These are phyloP conservation scores for Orthosia cruda DNA, from an alignment of 2,888 invertebrate species.

Conservation along the genomic window DNA sequence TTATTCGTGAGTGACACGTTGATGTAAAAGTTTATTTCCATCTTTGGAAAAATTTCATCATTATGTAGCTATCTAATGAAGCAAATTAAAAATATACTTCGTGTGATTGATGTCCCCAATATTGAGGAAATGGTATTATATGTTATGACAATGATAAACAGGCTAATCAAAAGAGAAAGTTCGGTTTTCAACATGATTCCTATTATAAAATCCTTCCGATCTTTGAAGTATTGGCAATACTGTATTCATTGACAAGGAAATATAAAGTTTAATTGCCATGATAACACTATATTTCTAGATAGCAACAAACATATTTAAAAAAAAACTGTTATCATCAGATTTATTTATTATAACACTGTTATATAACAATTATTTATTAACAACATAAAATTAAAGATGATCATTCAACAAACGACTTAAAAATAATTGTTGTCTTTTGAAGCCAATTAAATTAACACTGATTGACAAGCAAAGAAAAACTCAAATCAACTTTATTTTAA, in stretches of 20 bases:
- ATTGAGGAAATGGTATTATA: background rate
- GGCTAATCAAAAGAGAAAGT: background rate
- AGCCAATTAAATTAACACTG: constrained; percentile 8
- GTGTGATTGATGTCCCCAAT: background rate
- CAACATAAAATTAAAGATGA: constrained; percentile 1
- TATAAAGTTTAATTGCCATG: background rate
- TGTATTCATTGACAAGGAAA: background rate
- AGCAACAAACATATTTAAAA: background rate
- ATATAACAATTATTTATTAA: background rate
- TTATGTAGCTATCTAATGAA: background rate
- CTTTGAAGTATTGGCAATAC: background rate
- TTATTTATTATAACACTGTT: background rate
- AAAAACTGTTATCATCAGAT: background rate
- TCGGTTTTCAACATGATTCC: background rate
- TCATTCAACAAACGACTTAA: background rate
- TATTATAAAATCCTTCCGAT: background rate
- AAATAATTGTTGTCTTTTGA: constrained; percentile 8
- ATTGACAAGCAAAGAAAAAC: background rate
- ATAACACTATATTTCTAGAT: background rate
- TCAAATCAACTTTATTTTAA: constrained; percentile 10
- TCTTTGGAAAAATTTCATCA: background rate
- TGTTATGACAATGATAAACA: background rate
- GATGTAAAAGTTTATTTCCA: constrained; percentile 17
- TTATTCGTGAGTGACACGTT: constrained; percentile 1
- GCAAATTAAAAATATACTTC: background rate